Evolutionary conservation across 2,797 vertebrate species (phyloP).

Genomic region (Onychomys leucogaster): DNA sequence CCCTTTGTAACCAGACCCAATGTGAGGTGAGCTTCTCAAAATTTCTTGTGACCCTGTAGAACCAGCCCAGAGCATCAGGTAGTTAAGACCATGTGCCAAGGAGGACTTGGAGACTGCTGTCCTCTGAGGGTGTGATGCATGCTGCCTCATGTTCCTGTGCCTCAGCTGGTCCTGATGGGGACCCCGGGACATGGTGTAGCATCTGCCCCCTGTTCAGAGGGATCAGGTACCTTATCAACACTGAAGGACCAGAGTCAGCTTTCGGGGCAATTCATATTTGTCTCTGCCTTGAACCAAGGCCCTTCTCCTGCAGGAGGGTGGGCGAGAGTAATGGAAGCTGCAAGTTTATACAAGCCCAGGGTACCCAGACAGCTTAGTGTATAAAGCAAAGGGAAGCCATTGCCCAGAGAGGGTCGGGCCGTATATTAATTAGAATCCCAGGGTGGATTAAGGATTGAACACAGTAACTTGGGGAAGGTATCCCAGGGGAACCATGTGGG

Average conservation of each 20-base stretch:
- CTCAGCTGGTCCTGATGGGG: accelerated
- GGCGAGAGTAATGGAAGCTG: too few species aligned
- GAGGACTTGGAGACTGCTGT: background rate
- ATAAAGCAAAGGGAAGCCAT: too few species aligned
- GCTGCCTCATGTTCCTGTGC: background rate
- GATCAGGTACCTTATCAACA: accelerated
- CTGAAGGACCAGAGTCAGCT: background rate
- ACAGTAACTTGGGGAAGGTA: too few species aligned
- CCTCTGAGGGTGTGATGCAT: too few species aligned
- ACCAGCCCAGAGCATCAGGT: background rate
- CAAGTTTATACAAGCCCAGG: background rate
- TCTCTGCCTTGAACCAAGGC: background rate
- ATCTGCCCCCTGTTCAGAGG: background rate
- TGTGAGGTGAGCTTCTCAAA: too few species aligned
- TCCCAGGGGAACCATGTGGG: background rate
- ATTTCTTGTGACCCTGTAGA: background rate
- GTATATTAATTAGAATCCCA: background rate
- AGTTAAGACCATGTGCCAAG: background rate
- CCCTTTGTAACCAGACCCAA: background rate
- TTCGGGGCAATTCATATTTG: background rate
- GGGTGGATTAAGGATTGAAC: background rate
- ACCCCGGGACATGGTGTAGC: accelerated
- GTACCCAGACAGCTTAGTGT: background rate
- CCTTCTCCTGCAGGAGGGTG: accelerated
- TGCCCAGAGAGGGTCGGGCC: too few species aligned